These are phyloP conservation scores for Aepyceros melampus DNA, from an alignment of 2,113 vertebrate species.

Conservation along the genomic window DNA sequence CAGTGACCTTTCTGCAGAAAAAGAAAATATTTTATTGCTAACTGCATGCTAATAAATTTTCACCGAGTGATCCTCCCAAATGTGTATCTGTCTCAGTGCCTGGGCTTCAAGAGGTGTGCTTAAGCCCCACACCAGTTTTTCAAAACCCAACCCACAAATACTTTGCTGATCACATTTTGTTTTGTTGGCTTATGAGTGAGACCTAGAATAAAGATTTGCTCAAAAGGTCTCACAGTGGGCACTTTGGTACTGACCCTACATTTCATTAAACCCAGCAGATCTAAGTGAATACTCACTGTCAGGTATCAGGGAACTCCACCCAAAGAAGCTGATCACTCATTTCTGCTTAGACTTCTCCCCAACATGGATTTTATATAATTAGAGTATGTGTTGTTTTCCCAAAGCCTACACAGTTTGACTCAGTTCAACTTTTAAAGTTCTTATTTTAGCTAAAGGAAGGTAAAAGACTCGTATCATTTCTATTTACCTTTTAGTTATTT, in stretches of 20 bases:
- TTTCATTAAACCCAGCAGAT: not conserved
- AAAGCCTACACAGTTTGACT: not conserved
- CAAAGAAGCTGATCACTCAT: not conserved
- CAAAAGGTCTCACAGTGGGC: not conserved
- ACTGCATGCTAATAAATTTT: not conserved
- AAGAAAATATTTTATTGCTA: not conserved
- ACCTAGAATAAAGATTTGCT: slow-evolving; percentile 5
- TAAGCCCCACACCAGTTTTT: not conserved
- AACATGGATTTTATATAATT: not conserved
- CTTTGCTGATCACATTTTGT: not conserved
- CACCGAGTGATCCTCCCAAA: not conserved
- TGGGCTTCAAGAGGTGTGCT: not conserved
- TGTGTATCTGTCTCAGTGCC: not conserved
- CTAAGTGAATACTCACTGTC: not conserved
- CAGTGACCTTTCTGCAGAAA: not conserved
- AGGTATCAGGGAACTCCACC: not conserved
- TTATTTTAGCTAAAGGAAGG: not conserved
- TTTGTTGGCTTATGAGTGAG: not conserved
- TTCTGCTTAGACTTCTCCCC: slow-evolving; percentile 16
- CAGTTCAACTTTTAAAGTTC: slow-evolving; percentile 12
- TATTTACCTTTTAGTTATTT: not conserved
- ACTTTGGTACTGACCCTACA: not conserved
- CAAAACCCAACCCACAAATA: not conserved
- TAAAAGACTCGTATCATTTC: not conserved
- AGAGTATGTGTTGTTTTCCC: not conserved